phyloP scores from a whole-genome alignment of 2,113 vertebrate species.

The Ardeotis arabs region DNA sequence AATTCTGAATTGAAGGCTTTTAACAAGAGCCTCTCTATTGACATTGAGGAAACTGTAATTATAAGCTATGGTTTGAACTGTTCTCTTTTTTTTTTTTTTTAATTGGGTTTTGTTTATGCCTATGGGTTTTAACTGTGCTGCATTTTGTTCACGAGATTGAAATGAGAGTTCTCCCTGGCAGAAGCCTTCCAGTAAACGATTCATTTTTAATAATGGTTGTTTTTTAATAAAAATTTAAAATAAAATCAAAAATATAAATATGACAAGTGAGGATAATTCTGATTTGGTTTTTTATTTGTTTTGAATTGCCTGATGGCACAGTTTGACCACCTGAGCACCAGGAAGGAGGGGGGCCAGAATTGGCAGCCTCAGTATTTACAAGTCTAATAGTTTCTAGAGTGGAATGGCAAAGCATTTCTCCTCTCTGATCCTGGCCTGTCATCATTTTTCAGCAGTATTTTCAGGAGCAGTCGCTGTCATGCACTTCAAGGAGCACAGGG shows the following conservation, averaged over 20 bases:
- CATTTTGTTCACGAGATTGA: background rate
- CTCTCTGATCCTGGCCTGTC: background rate
- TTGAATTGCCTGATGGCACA: background rate
- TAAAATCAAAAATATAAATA: conserved; percentile 58
- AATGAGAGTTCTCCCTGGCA: background rate
- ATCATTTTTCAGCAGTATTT: fast-evolving
- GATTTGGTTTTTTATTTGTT: background rate
- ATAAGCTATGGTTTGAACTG: conserved; percentile 57
- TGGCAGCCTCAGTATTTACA: background rate
- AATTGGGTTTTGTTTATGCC: background rate
- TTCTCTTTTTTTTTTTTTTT: background rate
- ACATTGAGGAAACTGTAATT: conserved; percentile 53
- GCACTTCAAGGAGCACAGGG: background rate
- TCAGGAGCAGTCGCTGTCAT: background rate
- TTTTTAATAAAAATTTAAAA: conserved; percentile 65
- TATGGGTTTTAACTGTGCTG: conserved; percentile 36
- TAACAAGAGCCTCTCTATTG: conserved; percentile 29
- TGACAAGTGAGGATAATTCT: background rate
- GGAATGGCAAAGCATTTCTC: background rate
- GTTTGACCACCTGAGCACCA: background rate
- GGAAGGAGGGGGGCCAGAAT: background rate
- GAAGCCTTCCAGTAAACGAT: conserved; percentile 33
- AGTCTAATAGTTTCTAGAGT: background rate
- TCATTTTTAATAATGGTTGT: conserved; percentile 60
- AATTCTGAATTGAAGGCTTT: conserved; percentile 12